Conservation (phyloP, 2,797 vertebrate species). For the Philypnodon macrostomus region DNA sequence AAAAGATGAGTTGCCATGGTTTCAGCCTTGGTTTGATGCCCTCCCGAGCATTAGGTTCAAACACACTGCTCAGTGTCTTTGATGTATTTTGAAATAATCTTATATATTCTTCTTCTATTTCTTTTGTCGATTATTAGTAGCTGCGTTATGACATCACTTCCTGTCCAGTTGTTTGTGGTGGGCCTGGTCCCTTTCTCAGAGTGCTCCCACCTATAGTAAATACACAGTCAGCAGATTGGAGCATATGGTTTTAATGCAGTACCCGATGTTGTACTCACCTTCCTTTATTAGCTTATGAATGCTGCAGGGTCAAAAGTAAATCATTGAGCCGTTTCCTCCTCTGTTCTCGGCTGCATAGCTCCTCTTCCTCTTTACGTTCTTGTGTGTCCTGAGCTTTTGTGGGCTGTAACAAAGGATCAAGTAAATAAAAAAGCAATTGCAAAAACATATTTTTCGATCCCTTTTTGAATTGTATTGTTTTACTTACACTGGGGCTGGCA, state of each 20-base stretch:
- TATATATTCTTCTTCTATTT: constrained; percentile 24
- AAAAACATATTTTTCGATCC: constrained; percentile 2
- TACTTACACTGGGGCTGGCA: constrained; percentile 83
- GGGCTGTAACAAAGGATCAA: constrained; percentile 54
- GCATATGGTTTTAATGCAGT: not conserved
- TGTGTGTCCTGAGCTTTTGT: constrained; percentile 73
- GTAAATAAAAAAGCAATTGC: constrained; percentile 45
- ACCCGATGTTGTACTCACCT: constrained; percentile 46
- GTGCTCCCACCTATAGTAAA: constrained; percentile 58
- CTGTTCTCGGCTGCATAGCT: constrained; percentile 79
- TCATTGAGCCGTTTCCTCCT: constrained; percentile 90
- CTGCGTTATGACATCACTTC: constrained; percentile 52
- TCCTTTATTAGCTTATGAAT: constrained; percentile 85
- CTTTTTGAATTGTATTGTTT: constrained; percentile 15
- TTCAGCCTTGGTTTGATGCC: constrained; percentile 70
- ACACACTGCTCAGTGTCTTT: constrained; percentile 56
- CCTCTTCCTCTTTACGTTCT: constrained; percentile 68
- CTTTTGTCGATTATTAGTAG: constrained; percentile 29
- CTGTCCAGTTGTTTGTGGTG: constrained; percentile 52
- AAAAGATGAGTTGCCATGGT: constrained; percentile 70
- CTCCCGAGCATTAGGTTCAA: constrained; percentile 58
- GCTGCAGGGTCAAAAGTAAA: constrained; percentile 87
- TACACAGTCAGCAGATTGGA: constrained; percentile 21
- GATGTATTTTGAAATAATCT: constrained; percentile 40
- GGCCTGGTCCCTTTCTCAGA: constrained; percentile 56